These are phyloP conservation scores for Lasioglossum leucozonium DNA, from an alignment of 2,888 invertebrate species.

Conservation along the genomic window DNA sequence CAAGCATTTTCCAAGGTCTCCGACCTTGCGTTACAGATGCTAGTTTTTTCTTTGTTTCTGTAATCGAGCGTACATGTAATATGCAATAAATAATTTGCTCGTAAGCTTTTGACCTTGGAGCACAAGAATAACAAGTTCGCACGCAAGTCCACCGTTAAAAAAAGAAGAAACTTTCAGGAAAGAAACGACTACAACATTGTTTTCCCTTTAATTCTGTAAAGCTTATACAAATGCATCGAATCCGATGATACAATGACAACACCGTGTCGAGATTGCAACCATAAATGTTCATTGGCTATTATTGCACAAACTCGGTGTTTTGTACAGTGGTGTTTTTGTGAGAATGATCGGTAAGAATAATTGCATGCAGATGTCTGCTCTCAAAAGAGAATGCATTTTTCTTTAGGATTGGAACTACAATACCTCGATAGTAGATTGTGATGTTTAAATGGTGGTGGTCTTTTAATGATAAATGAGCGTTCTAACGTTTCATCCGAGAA, in stretches of 20 bases:
- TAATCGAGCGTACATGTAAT: conserved; percentile 21
- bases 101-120: conserved; percentile 60
- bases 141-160: not conserved
- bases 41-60: not conserved
- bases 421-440: not conserved
- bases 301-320: conserved; percentile 8
- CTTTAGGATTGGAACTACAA: not conserved
- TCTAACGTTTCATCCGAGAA: not conserved
- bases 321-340: not conserved
- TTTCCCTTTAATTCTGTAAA: not conserved
- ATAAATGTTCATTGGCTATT: not conserved
- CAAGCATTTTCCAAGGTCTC: not conserved
- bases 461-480: not conserved
- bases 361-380: not conserved
- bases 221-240: not conserved
- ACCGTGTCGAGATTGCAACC: not conserved
- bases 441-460: not conserved
- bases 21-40: conserved; percentile 12
- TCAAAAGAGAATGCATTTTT: not conserved
- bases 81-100: conserved; percentile 59
- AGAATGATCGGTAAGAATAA: not conserved
- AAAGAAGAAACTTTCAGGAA: not conserved
- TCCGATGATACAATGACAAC: not conserved
- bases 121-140: conserved; percentile 1
- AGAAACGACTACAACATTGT: not conserved